Evolutionary conservation across 1,140 invertebrate species (phyloP), one percentile per base, ranked within the genome.

Genomic region (Brachionus rotundiformis): DNA sequence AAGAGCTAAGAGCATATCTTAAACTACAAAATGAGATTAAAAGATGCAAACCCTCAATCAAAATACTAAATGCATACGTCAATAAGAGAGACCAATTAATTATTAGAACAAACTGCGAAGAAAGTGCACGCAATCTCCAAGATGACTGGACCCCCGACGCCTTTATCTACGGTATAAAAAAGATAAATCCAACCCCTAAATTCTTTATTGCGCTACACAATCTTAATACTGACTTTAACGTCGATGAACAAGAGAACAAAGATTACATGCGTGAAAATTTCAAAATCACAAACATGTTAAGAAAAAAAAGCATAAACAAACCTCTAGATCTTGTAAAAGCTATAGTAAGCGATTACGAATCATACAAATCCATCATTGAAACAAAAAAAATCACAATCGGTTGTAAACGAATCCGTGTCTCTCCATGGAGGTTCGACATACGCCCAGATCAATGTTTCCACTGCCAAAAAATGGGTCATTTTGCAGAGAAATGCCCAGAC

Each of bases 251-350:
- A 65, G 61, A 65, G 13, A 65, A 65, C 61, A 65, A 65, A 65
- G 29, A 31, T n/a, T 65, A 31, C 61, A 65, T 65, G 61, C 27
- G 1, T 31, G 29, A 65, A 27, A 65, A 65, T 31, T 65, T 31
- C 61, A 65, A 65, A 65, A 65, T 65, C 23, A 25, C 54, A 19
- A 19, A 61, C 25, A 61, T 61, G 54, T 29, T 61, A 61, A 61
- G 54, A 61, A 65, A 31, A 65, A 65, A 65, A 65, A 65, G 61
- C 61, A 65, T 31, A 25, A 65, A 65, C 29, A 31, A 65, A 65
- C 61, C 27, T 29, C 23, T 31, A 27, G 29, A 65, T 31, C 7
- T 31, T n/a, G 8, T 65, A 31, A 65, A 65, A 65, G 61, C 29
- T 27, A 65, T 65, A 1, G 29, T 31, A 27, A 65, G 13, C 61